Base-by-base conservation (phyloP, 2,113 vertebrate species). In the Aythya baeri region DNA sequence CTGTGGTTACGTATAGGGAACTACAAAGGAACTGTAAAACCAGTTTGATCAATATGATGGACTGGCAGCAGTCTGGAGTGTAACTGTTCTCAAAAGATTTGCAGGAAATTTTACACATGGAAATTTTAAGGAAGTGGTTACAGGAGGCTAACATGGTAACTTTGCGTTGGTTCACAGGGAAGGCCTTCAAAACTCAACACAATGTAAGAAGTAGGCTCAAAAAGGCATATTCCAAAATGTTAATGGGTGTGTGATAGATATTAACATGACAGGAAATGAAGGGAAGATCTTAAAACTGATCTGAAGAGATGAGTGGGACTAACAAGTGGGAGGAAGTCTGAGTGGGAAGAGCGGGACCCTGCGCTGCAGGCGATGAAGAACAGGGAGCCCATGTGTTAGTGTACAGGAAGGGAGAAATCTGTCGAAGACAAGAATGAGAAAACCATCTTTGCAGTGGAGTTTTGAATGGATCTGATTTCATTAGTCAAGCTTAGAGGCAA, bases 251-350 rank as follows among this genome's bases (percentile, higher is more conserved):
- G 49, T 62, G 83, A 90, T 82, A 75, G 46, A 75, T 80, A 57
- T 57, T 59, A 71, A 59, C 0, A 0, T 57, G 57, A 44, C 80
- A 82, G 90, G 76, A 96, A 86, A 46, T 1, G 0, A 62, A 94
- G 49, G 73, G 73, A 92, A 63, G 65, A 72, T 81, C 68, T 94
- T 83, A 88, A 91, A 84, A 62, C 52, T 52, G 72, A 89, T 85
- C 38, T 83, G 43, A 84, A 79, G 68, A 89, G 63, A 88, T 58
- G 85, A 76, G 78, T 85, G 71, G 82, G 78, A 92, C 78, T 82
- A 85, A 83, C 62, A 43, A 54, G 62, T 11, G 3, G 34, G 67
- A 94, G 55, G 75, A 93, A 80, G 78, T 36, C 41, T 90, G 88
- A 74, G 65, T 74, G 76, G 76, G 88, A 93, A 62, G 88, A 88